Base-by-base conservation (phyloP, 2,797 vertebrate species). In the Lacerta agilis region DNA sequence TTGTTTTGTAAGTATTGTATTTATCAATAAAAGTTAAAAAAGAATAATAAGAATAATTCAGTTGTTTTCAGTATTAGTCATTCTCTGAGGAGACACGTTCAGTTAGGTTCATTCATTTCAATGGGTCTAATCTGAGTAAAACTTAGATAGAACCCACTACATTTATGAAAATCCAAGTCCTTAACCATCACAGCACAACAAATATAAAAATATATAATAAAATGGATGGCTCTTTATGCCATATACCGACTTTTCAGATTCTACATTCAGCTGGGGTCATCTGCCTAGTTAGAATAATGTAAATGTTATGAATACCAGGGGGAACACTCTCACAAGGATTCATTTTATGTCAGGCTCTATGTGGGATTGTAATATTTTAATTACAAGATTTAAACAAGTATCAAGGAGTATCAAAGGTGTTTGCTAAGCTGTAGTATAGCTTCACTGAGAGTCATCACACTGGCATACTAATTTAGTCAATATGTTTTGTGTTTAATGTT, bases 321-420 rank as follows among this genome's bases (percentile, higher is more conserved):
- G 45, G n/a, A 86, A 80, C 2, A 55, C 15, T 29, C 49, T 79
- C 45, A 8, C 71, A 81, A 23, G 36, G 38, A 75, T 81, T 55
- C 33, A 75, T 87, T 58, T 82, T 25, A 81, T 73, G 13, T 8
- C 38, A 64, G 20, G 11, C n/a, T 66, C 23, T 72, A 33, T 64
- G 41, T n/a, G 20, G 10, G 67, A n/a, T n/a, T 81, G 27, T 64
- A 87, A 71, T 43, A 33, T 87, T 81, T 73, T 73, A 87, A 81
- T 82, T 66, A 29, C 49, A 64, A 20, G 29, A 75, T 18, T 41
- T 80, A 61, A 23, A 71, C 43, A 43, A 75, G 8, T 66, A 38
- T 64, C 71, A 76, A 75, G 38, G 29, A 27, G 20, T 7, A 49
- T 5, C 43, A 75, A 43, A 15, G 15, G 38, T 55, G 17, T 82